A percentile compares a stretch with the other conserved stretches of the same genome.
Evolutionary conservation across 2,113 vertebrate genomes (phyloP).

Genomic region (Ochotona curzoniae): DNA sequence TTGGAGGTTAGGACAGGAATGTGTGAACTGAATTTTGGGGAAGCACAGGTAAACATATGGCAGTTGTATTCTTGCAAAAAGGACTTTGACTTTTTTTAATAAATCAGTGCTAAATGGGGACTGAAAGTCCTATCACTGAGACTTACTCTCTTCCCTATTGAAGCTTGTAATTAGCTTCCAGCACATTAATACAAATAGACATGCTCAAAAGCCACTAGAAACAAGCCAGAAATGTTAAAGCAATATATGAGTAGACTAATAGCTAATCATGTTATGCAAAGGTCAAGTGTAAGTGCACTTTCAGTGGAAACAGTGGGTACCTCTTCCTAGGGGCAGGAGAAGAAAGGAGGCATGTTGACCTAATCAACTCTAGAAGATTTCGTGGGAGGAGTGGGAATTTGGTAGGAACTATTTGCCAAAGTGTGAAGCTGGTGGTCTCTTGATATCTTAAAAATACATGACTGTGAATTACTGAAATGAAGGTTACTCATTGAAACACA

Average conservation of each 20-base stretch:
- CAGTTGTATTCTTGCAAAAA: not conserved
- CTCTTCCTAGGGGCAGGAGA: not conserved
- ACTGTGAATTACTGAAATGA: not conserved
- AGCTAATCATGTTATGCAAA: conserved; percentile 37
- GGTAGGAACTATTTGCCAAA: not conserved
- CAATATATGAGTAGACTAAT: not conserved
- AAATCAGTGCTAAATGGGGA: not conserved
- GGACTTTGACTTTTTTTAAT: not conserved
- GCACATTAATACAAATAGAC: not conserved
- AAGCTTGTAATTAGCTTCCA: not conserved
- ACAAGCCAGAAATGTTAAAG: conserved; percentile 31
- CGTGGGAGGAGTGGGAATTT: not conserved
- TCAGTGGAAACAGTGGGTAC: not conserved
- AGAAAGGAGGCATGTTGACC: not conserved
- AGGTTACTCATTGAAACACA: not conserved
- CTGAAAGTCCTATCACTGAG: not conserved
- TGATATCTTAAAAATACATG: not conserved
- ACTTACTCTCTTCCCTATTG: too few relatives aligned
- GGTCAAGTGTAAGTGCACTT: conserved; percentile 42
- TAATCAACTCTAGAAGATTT: not conserved
- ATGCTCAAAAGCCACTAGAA: not conserved
- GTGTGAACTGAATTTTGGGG: not conserved
- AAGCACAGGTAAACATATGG: not conserved
- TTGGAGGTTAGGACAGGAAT: too few relatives aligned
- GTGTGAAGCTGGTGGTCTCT: not conserved